Evolutionary conservation across 2,888 invertebrate species (phyloP), one percentile per base, ranked within the genome.

Genomic region (Nomada ruficornis): DNA sequence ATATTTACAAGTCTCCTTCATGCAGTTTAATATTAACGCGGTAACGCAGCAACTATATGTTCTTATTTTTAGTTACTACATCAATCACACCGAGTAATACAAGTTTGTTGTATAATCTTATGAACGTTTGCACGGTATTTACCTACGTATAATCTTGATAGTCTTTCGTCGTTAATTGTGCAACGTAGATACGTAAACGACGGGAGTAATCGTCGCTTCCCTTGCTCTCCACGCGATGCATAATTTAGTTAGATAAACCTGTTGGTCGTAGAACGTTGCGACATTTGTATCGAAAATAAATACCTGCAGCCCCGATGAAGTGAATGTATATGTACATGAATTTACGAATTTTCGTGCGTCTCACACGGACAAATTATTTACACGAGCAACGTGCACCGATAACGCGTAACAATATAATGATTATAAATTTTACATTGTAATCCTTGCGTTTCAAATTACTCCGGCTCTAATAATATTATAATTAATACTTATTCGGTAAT

Each of bases 131-230:
- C 36, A 36, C 7, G 36, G 36, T 36, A 7, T 36, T 36, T 36
- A 47, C 13, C 13, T 42, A 13, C 10, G 4, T 20, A 3, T 36
- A 18, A 52, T 29, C 7, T 13, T 29, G 29, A 29, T 65, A 3
- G 11, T 64, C 4, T 13, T 71, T 72, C 77, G 72, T 77, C 64
- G 77, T 72, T 26, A 42, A 50, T 55, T 47, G 23, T 26, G 0
- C 20, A 44, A 23, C 2, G 36, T 64, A 23, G 44, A 63, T 47
- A 18, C 9, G 47, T 18, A 15, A 55, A 20, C 7, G 9, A 13
- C 26, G 4, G 5, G 26, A n/a, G 20, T 0, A 15, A 15, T 4
- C 23, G 9, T 36, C 57, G 18, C 29, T 47, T 60, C 20, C 29
- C 47, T 23, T 70, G 54, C 63, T 11, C 9, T 20, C 50, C 13